Evolutionary conservation across 2,113 vertebrate species (phyloP), one percentile per base, ranked within the genome.

Genomic region (Muscicapa adusta): DNA sequence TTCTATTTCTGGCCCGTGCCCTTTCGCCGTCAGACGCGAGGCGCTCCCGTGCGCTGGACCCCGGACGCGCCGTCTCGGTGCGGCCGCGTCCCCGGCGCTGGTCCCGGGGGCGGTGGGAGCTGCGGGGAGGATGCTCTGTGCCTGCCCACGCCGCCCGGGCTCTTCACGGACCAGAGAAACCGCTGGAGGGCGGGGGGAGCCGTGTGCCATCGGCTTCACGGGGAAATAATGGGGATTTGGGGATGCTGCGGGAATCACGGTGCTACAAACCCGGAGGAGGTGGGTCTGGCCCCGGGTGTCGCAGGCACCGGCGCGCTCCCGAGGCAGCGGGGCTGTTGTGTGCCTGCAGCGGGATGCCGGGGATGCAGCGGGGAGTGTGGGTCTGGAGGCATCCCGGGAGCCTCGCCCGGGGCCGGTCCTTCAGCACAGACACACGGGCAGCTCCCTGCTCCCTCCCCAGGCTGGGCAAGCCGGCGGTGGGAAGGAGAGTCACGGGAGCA

Each of bases 1-100:
- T 80, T 77, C 93, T 94, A 89, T 94, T 96, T 93, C 78, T 93
- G 81, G 86, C 53, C 71, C 12, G 2, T 95, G 97, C 95, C 96
- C 94, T 96, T 96, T 96, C 8, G 25, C 85, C 50, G 8, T 11
- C 43, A 3, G 85, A 58, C 0, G 60, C 65, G 83, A 77, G 47
- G 60, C 38, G 56, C 67, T 93, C 42, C 77, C 0, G 12, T 67
- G 66, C 14, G 2, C 81, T 5, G 72, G 58, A 54, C 34, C 78
- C 91, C 1, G 66, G 51, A 68, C 36, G 6, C 1, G 43, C 34
- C 18, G 16, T 14, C 94, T 76, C 22, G 0, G 22, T 42, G 85
- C 4, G 2, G 67, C 43, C 10, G 8, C 29, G 4, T 45, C 31
- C 65, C 68, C 26, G 47, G 25, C 2, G 2, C 88, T 14, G 5